phyloP scores from a whole-genome alignment of 2,888 invertebrate species.

The Morpho helenor region DNA sequence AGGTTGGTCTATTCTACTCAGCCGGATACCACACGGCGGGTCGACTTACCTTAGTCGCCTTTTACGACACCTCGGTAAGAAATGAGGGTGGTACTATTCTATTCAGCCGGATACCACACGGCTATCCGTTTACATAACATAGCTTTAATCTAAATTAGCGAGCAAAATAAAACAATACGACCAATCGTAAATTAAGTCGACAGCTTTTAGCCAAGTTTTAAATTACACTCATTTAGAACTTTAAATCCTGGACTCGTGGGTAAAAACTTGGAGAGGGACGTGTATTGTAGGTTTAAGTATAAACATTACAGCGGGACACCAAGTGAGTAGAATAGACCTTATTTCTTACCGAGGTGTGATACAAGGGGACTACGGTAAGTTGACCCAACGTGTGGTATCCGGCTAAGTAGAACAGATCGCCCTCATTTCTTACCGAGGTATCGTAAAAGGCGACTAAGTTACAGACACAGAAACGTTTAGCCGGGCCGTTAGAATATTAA shows the following conservation, averaged over 20 bases:
- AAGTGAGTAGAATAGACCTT: neutral
- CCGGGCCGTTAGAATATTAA: neutral
- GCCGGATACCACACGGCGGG: no score
- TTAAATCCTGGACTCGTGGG: constrained; percentile 20
- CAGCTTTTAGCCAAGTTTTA: constrained; percentile 23
- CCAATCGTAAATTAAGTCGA: constrained; percentile 25
- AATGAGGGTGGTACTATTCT: no score
- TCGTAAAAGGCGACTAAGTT: neutral
- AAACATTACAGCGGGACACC: constrained; percentile 1
- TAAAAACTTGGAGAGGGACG: constrained; percentile 22
- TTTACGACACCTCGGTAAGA: no score
- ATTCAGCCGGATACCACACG: no score
- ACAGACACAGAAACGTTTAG: neutral
- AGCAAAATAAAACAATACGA: constrained; percentile 22
- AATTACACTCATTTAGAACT: constrained; percentile 25
- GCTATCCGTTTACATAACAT: neutral
- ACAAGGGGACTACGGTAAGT: no score
- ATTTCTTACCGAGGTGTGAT: no score
- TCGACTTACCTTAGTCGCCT: no score
- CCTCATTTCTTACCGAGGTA: no score
- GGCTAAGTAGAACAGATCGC: no score
- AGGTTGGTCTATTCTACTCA: no score
- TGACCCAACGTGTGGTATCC: no score
- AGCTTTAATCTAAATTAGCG: constrained; percentile 13
- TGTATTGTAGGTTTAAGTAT: neutral